Base-by-base conservation (phyloP, 2,797 vertebrate genomes). In the Oreochromis mossambicus region DNA sequence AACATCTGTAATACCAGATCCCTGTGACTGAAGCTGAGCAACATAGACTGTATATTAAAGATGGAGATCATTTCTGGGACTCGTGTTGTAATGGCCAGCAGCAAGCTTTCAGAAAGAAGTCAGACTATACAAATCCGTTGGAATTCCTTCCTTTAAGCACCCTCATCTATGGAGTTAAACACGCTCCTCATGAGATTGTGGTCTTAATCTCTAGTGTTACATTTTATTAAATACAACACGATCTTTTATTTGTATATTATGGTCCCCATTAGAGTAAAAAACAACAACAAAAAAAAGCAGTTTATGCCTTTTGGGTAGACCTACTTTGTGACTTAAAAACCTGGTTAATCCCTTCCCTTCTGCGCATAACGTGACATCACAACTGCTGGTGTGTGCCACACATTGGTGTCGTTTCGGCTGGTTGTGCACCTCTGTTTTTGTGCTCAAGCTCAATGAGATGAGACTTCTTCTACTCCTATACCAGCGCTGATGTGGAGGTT, bases 31-130 rank as follows among this genome's bases (percentile, higher is more conserved):
- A 73, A 73, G 24, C 9, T 12, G 24, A 73, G 68, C 24, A 73
- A 73, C 68, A 73, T 48, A 29, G 24, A 48, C 41, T 73, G 43
- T 48, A 48, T 73, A 48, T 73, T 32, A 48, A 48, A 73, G 24
- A 73, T 19, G 24, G 43, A 48, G 6, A 70, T 26, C 0, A 24
- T 29, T 73, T 48, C 68, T 29, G 66, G 41, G 24, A 48, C 41
- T 24, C 0, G 0, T 41, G 36, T 24, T 14, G 7, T 43, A 68
- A 43, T 6, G n/a, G 5, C 13, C n/a, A 68, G n/a, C n/a, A 68
- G n/a, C 12, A 3, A 36, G n/a, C 21, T 46, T 70, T 46, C 66
- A 70, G 38, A 70, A 70, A 70, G 24, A 19, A 73, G 38, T 38
- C 61, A 66, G 34, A 21, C 11, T 21, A 38, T 21, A 66, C 34